Conservation (phyloP, 2,888 invertebrate species). For the Leucozona laternaria region DNA sequence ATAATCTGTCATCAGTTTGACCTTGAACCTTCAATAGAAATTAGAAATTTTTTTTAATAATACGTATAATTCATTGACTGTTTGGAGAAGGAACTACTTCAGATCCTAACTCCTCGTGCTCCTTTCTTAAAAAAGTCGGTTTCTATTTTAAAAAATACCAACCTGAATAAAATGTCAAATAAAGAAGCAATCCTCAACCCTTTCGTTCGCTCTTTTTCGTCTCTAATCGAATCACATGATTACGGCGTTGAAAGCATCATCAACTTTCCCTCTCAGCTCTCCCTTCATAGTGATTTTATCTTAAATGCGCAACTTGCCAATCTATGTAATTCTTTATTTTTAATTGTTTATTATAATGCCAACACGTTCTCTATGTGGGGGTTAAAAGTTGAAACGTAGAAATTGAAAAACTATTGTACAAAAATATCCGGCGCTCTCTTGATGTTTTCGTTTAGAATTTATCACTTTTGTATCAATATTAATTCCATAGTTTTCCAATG, state of each 20-base stretch:
- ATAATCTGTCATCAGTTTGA: constrained; percentile 10
- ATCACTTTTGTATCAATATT: background rate
- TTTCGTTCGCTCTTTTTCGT: background rate
- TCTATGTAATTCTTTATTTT: constrained; percentile 9
- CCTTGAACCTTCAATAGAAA: background rate
- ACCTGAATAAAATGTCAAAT: background rate
- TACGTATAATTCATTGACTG: background rate
- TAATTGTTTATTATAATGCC: constrained; percentile 27
- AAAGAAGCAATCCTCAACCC: background rate
- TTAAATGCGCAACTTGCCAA: constrained; percentile 21
- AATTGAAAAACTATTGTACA: background rate
- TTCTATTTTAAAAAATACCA: background rate
- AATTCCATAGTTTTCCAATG: too few species aligned
- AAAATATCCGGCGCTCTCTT: constrained; percentile 27
- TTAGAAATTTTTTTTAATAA: background rate
- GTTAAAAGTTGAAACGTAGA: background rate
- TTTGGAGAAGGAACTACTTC: background rate
- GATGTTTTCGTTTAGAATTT: background rate
- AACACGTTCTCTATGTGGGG: constrained; percentile 30
- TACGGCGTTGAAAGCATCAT: constrained; percentile 19
- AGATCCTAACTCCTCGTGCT: background rate
- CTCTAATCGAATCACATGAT: constrained; percentile 14
- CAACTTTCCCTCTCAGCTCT: background rate
- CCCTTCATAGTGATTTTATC: background rate
- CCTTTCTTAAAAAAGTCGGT: background rate